Percentiles rank a stretch among this genome's conserved stretches.
phyloP scores from a whole-genome alignment of 2,888 invertebrate species.

The Axea sp. region DNA sequence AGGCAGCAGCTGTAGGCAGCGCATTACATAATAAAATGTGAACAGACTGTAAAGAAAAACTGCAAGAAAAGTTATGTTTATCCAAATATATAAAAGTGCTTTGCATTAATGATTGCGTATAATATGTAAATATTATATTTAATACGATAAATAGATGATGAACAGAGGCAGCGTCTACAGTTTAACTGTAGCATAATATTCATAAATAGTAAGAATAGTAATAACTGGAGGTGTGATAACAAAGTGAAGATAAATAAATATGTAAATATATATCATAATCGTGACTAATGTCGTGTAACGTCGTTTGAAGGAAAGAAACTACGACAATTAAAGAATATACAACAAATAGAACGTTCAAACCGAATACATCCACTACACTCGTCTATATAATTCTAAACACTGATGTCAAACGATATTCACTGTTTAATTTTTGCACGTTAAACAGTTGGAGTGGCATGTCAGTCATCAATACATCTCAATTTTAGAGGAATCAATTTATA shows the following conservation, averaged over 20 bases:
- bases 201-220: slow-evolving; percentile 21
- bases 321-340: slow-evolving; percentile 8
- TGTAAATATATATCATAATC: slow-evolving; percentile 9
- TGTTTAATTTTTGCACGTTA: neutral
- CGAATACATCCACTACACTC: slow-evolving; percentile 7
- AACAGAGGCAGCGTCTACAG: slow-evolving; percentile 26
- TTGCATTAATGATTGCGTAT: slow-evolving; percentile 52
- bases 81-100: slow-evolving; percentile 57
- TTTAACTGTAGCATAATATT: slow-evolving; percentile 10
- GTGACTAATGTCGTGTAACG: slow-evolving; percentile 6
- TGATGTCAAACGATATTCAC: slow-evolving; percentile 1
- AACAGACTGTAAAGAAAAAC: slow-evolving; percentile 74
- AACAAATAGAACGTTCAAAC: slow-evolving; percentile 17
- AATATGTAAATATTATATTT: slow-evolving; percentile 48
- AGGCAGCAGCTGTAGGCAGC: slow-evolving; percentile 74
- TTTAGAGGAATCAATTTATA: neutral
- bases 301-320: slow-evolving; percentile 9
- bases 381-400: slow-evolving; percentile 18
- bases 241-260: slow-evolving; percentile 18
- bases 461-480: too few species aligned
- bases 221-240: neutral
- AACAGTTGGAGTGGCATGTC: too few species aligned
- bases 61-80: slow-evolving; percentile 70
- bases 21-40: slow-evolving; percentile 77
- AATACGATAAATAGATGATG: slow-evolving; percentile 20